Percentiles rank a stretch among this genome's conserved stretches.
These are phyloP conservation scores for Dolichoris vasculosae DNA, from an alignment of 1,140 invertebrate genomes.

Conservation along the genomic window DNA sequence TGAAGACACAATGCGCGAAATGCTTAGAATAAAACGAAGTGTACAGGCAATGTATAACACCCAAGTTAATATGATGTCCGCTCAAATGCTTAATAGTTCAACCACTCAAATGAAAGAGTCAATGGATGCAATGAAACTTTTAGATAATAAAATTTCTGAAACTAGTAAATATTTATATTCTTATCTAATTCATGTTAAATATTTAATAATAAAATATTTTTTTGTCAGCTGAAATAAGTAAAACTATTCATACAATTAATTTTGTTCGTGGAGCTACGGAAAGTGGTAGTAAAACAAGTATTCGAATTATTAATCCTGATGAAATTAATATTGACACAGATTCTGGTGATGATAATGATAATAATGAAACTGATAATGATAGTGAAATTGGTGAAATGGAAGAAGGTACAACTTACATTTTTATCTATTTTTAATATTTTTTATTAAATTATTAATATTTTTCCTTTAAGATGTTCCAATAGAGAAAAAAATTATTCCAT, in stretches of 20 bases:
- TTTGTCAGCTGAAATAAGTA: conserved; percentile 65
- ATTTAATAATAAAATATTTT: neutral
- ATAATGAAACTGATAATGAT: conserved; percentile 66
- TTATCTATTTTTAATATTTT: conserved; percentile 48
- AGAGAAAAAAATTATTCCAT: conserved; percentile 86
- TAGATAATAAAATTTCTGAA: conserved; percentile 85
- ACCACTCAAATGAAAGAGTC: conserved; percentile 81
- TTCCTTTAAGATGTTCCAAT: conserved; percentile 79
- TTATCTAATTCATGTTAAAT: neutral
- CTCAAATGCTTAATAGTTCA: conserved; percentile 92
- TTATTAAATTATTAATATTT: neutral
- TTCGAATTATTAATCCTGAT: conserved; percentile 89
- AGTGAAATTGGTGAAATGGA: conserved; percentile 44
- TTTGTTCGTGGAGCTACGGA: conserved; percentile 92
- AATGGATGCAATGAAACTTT: conserved; percentile 89
- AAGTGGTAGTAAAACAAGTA: conserved; percentile 81
- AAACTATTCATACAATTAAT: conserved; percentile 81
- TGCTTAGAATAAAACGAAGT: conserved; percentile 97
- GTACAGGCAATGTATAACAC: conserved; percentile 98
- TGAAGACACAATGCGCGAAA: conserved; percentile 99
- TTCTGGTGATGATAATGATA: conserved; percentile 80
- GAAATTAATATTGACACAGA: conserved; percentile 93
- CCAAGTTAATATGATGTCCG: conserved; percentile 98
- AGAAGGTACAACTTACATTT: conserved; percentile 21
- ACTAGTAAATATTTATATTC: conserved; percentile 50